Evolutionary conservation across 2,888 invertebrate genomes (phyloP), one percentile per base, ranked within the genome.

Genomic region (Scaptomyza caliginosa): DNA sequence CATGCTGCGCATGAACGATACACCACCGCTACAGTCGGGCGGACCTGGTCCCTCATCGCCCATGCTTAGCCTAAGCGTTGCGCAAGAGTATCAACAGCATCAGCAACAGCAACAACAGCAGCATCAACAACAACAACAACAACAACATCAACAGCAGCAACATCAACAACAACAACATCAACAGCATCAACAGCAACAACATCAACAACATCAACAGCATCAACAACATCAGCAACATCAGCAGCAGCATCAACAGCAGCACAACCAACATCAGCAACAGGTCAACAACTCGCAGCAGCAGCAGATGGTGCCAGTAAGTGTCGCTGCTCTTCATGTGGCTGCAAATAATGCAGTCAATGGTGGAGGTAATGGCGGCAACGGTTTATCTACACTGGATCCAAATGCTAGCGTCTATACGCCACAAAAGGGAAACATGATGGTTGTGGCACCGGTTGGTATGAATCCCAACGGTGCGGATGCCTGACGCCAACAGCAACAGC

Each of bases 371-470:
- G 63, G 63, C 32, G 45, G 45, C 28, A 40, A 40, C 2, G 87
- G 87, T n/a, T 58, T 76, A 17, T 91, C 91, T 7, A 94, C 93
- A 86, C 93, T 98, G 67, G 98, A 98, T 92, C 98, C 98, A 58
- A 97, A 97, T 92, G 98, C 98, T 73, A 95, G 95, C 72, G 96
- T 96, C 78, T 98, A 98, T 92, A 97, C 97, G 75, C 98, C 98
- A 70, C 97, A 97, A 89, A 92, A 92, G 79, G 93, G 93, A 69
- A 92, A 87, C 64, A 88, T 86, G 86, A 86, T 76, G 88, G 86
- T 71, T 42, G 88, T 88, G 13, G 55, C 84, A 66, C 86, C 89
- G 45, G 84, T 77, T 39, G 86, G 75, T 34, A 85, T 88, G 81
- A 82, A 82, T 63, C 88, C 81, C 17, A 88, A 86, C 26, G 83